These are phyloP conservation scores for Didymodactylos carnosus DNA, from an alignment of 2,888 invertebrate species.

Conservation along the genomic window DNA sequence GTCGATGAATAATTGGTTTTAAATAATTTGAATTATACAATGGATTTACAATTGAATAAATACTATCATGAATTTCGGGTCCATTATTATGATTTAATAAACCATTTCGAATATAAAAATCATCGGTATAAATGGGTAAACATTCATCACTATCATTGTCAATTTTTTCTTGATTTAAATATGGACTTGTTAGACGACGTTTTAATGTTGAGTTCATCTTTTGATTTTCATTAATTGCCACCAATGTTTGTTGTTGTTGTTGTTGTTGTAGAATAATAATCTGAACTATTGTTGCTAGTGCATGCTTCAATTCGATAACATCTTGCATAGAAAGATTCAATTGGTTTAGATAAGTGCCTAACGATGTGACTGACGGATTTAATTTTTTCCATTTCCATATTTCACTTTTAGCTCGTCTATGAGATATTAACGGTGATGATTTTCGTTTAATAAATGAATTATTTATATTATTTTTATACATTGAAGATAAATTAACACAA, in stretches of 20 bases:
- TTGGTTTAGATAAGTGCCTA: background rate
- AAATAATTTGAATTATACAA: background rate
- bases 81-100: background rate
- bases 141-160: background rate
- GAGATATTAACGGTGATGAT: too few relatives aligned
- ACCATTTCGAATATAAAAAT: background rate
- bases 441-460: too few relatives aligned
- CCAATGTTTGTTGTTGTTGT: background rate
- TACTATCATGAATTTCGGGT: background rate
- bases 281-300: background rate
- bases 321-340: background rate
- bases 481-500: too few relatives aligned
- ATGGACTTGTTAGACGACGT: background rate
- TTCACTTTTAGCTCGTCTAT: too few relatives aligned
- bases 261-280: too few relatives aligned
- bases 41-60: background rate
- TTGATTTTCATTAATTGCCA: background rate
- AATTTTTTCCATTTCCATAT: background rate
- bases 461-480: too few relatives aligned
- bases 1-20: too few relatives aligned
- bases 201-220: too few relatives aligned
- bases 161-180: background rate
- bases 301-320: background rate
- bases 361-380: background rate
- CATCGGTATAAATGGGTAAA: background rate